Evolutionary conservation across 2,888 invertebrate species (phyloP).

Genomic region (Agrenia bidenticulata): DNA sequence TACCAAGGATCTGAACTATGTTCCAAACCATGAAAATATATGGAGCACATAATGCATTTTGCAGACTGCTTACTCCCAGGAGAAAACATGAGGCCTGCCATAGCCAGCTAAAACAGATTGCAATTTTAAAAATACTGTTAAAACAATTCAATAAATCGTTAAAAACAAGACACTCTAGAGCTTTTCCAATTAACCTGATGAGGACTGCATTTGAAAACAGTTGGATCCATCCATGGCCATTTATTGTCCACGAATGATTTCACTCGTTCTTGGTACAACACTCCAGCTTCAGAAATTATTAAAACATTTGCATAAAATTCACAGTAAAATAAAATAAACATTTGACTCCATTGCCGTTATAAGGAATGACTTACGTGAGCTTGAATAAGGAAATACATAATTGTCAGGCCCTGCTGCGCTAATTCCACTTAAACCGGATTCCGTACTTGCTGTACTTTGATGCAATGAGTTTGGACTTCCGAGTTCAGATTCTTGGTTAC

Average conservation of each 20-base stretch:
- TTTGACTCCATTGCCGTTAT: too few species aligned
- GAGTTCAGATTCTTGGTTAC: too few species aligned
- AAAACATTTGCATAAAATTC: background rate
- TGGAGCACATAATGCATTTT: constrained; percentile 13
- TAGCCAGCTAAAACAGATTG: constrained; percentile 15
- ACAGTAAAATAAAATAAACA: background rate
- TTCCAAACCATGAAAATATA: background rate
- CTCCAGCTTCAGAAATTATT: background rate
- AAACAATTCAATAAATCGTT: background rate
- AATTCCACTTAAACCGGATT: too few species aligned
- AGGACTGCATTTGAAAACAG: too few species aligned
- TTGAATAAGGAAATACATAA: background rate
- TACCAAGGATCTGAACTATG: constrained; percentile 23
- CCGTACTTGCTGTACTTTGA: too few species aligned
- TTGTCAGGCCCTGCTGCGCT: too few species aligned
- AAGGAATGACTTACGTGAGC: background rate
- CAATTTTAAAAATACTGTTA: background rate
- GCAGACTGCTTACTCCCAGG: background rate
- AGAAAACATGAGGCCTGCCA: constrained; percentile 15
- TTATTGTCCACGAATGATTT: constrained; percentile 20
- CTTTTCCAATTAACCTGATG: background rate
- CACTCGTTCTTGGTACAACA: constrained; percentile 1
- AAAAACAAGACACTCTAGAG: background rate
- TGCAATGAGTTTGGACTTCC: too few species aligned
- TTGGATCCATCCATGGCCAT: constrained; percentile 21